Conservation (phyloP, 2,888 invertebrate species). For the Ophraella communa region DNA sequence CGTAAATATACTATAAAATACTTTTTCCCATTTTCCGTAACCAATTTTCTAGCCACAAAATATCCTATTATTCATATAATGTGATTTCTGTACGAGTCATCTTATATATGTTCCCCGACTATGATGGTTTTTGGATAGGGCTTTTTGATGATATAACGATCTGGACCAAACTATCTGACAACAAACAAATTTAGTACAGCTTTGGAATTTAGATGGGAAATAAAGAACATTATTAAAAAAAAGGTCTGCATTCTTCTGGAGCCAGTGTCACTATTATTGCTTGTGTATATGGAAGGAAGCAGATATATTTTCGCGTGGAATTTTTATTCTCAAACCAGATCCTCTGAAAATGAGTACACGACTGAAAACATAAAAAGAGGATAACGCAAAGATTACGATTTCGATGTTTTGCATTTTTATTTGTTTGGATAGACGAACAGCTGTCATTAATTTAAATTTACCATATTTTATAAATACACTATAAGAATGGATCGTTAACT, state of each 20-base stretch:
- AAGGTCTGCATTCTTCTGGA: slow-evolving; percentile 33
- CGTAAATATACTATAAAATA: no score
- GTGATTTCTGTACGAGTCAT: background rate
- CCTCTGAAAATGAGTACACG: background rate
- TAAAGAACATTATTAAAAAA: slow-evolving; percentile 39
- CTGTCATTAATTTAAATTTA: no score
- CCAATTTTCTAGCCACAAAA: background rate
- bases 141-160: slow-evolving; percentile 41
- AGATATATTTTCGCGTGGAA: slow-evolving; percentile 26
- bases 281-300: slow-evolving; percentile 26
- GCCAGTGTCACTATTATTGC: slow-evolving; percentile 35
- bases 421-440: background rate
- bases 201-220: slow-evolving; percentile 39
- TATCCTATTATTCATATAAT: background rate
- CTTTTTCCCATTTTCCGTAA: slow-evolving; percentile 15
- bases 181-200: slow-evolving; percentile 41
- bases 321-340: slow-evolving; percentile 26
- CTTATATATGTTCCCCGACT: background rate
- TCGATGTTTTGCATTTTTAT: background rate
- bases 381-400: background rate
- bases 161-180: slow-evolving; percentile 41
- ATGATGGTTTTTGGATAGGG: slow-evolving; percentile 22
- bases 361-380: background rate
- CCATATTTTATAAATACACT: no score
- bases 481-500: no score